Conservation (phyloP, 2,888 invertebrate species). For the Eretmocerus hayati region DNA sequence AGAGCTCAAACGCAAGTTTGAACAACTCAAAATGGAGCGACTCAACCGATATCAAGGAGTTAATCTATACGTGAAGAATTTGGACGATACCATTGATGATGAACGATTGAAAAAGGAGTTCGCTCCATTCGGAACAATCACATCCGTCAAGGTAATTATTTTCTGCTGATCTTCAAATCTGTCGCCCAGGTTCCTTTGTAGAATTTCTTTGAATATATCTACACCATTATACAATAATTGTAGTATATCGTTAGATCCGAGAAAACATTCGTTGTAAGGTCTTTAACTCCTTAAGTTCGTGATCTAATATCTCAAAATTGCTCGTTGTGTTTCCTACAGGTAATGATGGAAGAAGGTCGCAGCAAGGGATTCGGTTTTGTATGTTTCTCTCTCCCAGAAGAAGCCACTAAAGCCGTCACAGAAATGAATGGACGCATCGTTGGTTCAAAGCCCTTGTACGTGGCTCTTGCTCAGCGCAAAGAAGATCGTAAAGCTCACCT, state of each 20-base stretch:
- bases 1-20: constrained; percentile 93
- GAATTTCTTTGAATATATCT: too few species aligned
- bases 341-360: constrained; percentile 90
- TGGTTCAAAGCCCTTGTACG: constrained; percentile 95
- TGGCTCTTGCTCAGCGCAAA: constrained; percentile 96
- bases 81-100: constrained; percentile 97
- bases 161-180: too few species aligned
- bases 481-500: constrained; percentile 98
- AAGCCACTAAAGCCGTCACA: constrained; percentile 98
- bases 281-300: too few species aligned
- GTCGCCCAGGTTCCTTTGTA: too few species aligned
- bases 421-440: constrained; percentile 99
- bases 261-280: too few species aligned
- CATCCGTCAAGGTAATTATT: constrained; percentile 92
- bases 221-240: too few species aligned
- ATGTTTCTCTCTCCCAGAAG: constrained; percentile 95
- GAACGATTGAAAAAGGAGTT: constrained; percentile 94
- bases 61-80: constrained; percentile 97
- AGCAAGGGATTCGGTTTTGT: constrained; percentile 99
- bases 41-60: constrained; percentile 87
- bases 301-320: too few species aligned
- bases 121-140: constrained; percentile 92
- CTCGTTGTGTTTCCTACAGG: too few species aligned
- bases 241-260: too few species aligned
- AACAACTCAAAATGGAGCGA: constrained; percentile 88